Evolutionary conservation across 1,140 invertebrate species (phyloP), one percentile per base, ranked within the genome.

Genomic region (Rhizoglyphus robini): DNA sequence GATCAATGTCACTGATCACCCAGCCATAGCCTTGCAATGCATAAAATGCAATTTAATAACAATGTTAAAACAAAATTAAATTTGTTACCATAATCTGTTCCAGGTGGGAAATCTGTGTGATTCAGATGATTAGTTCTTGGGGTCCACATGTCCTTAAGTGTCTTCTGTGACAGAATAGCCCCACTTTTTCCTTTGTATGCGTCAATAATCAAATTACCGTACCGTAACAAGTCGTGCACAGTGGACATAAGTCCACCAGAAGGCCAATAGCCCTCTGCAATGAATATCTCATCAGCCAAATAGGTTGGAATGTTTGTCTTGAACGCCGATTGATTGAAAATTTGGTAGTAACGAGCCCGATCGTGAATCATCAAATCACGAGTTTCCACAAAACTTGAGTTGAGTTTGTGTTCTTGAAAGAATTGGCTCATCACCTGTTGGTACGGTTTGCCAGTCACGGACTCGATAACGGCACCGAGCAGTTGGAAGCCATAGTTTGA

Each of bases 161-260:
- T 61, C 25, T 30, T 2, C 4, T 1, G 1, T 46, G 31, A 34
- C 13, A 61, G 27, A 29, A n/a, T n/a, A n/a, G n/a, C n/a, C n/a
- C n/a, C n/a, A n/a, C n/a, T n/a, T n/a, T n/a, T n/a, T 46, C 54
- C 54, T n/a, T 58, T 58, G 48, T 58, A 54, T 18, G 54, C 15
- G 48, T 58, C 54, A n/a, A 58, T 29, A 58, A 58, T 15, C 48
- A 58, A 54, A 58, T 41, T 58, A 20, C 54, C 54, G 20, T 58
- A 58, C 15, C 18, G n/a, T 15, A 58, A 20, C n/a, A 58, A 54
- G 48, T 58, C 54, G 20, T 18, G 15, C 15, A 58, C 54, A 54
- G 15, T 58, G 48, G n/a, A 29, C 15, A 58, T 18, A n/a, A 58
- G 48, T 15, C 15, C 15, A 20, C 15, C 54, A 58, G 15, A 15